Conservation (phyloP, 2,888 invertebrate genomes). For the Chymomyza procnemis region DNA sequence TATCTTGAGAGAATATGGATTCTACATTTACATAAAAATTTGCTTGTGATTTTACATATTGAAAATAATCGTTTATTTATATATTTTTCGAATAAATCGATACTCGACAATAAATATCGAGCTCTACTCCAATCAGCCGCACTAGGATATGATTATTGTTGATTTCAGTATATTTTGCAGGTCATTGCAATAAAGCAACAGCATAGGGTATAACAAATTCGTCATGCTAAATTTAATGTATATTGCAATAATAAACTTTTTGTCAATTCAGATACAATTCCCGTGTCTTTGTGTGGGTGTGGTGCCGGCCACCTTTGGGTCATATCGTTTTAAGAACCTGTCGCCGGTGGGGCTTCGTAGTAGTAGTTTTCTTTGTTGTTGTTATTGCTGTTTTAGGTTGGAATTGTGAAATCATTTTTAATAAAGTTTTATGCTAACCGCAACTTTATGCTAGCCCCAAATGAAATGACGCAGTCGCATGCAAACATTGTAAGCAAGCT, state of each 20-base stretch:
- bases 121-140: too few relatives aligned
- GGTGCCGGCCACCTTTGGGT: conserved; percentile 14
- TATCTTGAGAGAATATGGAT: too few relatives aligned
- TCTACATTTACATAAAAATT: too few relatives aligned
- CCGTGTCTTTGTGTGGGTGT: conserved; percentile 18
- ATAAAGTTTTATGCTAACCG: conserved; percentile 19
- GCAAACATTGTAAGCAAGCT: conserved; percentile 31
- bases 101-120: too few relatives aligned
- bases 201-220: neutral
- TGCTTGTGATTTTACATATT: too few relatives aligned
- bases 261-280: neutral
- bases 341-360: neutral
- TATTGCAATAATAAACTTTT: neutral
- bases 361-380: too few relatives aligned
- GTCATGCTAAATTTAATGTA: conserved; percentile 18
- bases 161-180: too few relatives aligned
- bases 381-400: too few relatives aligned
- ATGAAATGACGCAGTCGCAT: conserved; percentile 37
- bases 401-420: conserved; percentile 32
- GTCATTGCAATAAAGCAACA: too few relatives aligned
- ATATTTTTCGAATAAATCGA: too few relatives aligned
- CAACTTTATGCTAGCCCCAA: conserved; percentile 2
- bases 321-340: neutral
- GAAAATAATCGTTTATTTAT: too few relatives aligned
- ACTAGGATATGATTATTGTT: too few relatives aligned